phyloP scores from a whole-genome alignment of 2,888 invertebrate genomes.

The Tetramorium bicarinatum region DNA sequence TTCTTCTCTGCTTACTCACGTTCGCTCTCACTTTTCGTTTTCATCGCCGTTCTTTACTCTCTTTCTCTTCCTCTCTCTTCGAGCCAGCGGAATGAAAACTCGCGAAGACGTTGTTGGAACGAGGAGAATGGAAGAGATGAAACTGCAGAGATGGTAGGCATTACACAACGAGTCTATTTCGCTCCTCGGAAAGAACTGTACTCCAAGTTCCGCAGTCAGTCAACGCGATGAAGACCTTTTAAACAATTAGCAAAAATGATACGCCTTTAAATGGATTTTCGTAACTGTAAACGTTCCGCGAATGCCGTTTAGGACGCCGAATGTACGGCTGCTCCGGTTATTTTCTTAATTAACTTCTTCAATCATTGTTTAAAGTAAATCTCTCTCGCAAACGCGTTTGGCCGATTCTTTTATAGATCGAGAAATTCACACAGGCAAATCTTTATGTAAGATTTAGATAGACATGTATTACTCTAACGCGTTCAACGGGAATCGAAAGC shows the following conservation, averaged over 20 bases:
- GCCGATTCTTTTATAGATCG: background rate
- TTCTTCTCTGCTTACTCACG: slow-evolving; percentile 36
- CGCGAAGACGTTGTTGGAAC: slow-evolving; percentile 46
- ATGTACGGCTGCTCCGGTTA: background rate
- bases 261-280: slow-evolving; percentile 63
- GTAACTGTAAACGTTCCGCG: slow-evolving; percentile 3
- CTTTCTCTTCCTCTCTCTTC: slow-evolving; percentile 26
- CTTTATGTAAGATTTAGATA: background rate
- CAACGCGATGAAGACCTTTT: slow-evolving; percentile 62
- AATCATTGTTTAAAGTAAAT: slow-evolving; percentile 21
- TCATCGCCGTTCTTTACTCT: background rate
- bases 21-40: slow-evolving; percentile 33
- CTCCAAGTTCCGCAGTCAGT: slow-evolving; percentile 35
- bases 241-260: slow-evolving; percentile 72
- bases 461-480: background rate
- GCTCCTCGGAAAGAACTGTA: slow-evolving; percentile 56
- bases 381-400: background rate
- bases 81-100: slow-evolving; percentile 58
- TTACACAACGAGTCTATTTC: slow-evolving; percentile 12
- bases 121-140: slow-evolving; percentile 8
- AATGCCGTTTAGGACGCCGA: slow-evolving; percentile 1
- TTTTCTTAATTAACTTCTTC: slow-evolving; percentile 28
- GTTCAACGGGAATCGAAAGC: background rate
- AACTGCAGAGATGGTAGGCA: slow-evolving; percentile 54
- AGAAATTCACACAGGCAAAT: background rate